Conservation (phyloP, 2,113 vertebrate species). For the Cichladusa arquata region DNA sequence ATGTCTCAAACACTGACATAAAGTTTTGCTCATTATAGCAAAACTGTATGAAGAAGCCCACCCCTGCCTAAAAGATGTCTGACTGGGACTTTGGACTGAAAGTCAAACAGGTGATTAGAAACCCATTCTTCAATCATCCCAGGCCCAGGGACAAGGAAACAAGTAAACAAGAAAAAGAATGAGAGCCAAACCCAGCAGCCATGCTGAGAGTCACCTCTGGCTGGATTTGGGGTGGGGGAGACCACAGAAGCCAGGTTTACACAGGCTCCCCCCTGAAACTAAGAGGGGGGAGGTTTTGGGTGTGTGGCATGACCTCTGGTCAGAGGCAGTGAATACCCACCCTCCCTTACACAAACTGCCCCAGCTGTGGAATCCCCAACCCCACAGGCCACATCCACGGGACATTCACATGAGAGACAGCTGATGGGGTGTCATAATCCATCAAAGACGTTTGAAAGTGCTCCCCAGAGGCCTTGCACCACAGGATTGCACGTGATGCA, state of each 20-base stretch:
- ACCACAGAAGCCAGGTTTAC: not conserved
- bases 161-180: too few species aligned
- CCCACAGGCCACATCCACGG: not conserved
- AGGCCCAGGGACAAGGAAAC: too few species aligned
- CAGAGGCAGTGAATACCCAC: not conserved
- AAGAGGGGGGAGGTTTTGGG: not conserved
- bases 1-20: not conserved
- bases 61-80: not conserved
- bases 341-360: not conserved
- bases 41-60: not conserved
- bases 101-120: not conserved
- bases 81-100: not conserved
- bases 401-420: not conserved
- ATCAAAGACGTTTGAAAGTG: not conserved
- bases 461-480: not conserved
- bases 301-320: not conserved
- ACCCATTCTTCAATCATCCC: too few species aligned
- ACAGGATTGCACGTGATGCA: not conserved
- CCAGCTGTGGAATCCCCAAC: not conserved
- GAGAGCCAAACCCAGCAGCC: not conserved
- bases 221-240: not conserved
- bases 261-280: not conserved
- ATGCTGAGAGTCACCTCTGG: not conserved
- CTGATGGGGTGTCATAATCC: not conserved
- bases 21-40: not conserved